Evolutionary conservation across 2,113 vertebrate species (phyloP).

Genomic region (Tauraco erythrolophus): DNA sequence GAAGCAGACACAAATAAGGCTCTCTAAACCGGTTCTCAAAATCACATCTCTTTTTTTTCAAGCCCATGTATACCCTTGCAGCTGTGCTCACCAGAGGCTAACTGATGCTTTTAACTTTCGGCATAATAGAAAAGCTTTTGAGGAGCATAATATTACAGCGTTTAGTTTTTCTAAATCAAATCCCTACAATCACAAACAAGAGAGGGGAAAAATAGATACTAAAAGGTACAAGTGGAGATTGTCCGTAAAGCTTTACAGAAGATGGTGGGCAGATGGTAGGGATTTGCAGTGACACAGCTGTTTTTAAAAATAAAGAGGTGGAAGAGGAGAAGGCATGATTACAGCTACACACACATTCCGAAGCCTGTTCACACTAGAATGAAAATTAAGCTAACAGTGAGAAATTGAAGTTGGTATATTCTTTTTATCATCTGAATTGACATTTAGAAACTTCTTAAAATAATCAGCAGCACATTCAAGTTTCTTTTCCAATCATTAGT

Average conservation of each 20-base stretch:
- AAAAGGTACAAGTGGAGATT: constrained; percentile 40
- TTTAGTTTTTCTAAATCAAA: not conserved
- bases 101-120: constrained; percentile 46
- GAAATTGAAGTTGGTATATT: not conserved
- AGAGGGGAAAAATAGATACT: not conserved
- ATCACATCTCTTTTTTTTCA: constrained; percentile 11
- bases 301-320: constrained; percentile 69
- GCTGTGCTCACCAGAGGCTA: constrained; percentile 17
- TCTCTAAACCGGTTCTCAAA: constrained; percentile 11
- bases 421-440: not conserved
- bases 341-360: constrained; percentile 17
- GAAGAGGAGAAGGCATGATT: constrained; percentile 36
- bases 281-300: constrained; percentile 68
- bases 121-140: constrained; percentile 16
- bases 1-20: constrained; percentile 44
- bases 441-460: not conserved
- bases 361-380: not conserved
- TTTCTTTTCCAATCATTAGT: not conserved
- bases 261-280: constrained; percentile 50
- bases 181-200: not conserved
- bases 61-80: not conserved
- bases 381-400: not conserved
- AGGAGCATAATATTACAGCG: not conserved
- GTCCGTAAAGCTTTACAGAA: not conserved
- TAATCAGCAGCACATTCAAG: not conserved